These are phyloP conservation scores for Catharus ustulatus DNA, from an alignment of 2,797 vertebrate genomes.

Conservation along the genomic window DNA sequence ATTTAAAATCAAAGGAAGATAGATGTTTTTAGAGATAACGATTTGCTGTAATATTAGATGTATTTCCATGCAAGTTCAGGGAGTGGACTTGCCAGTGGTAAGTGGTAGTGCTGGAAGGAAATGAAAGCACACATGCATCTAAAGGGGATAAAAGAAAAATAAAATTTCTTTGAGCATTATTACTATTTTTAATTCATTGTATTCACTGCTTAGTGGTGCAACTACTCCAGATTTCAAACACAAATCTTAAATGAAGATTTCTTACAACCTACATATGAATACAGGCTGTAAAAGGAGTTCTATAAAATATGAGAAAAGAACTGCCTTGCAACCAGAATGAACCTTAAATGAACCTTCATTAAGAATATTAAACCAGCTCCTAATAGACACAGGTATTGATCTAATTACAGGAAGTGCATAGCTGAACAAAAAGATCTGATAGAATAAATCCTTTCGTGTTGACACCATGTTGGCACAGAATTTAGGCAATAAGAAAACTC, in stretches of 20 bases:
- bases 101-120: background rate
- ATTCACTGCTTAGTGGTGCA: background rate
- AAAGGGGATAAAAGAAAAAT: background rate
- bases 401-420: constrained; percentile 49
- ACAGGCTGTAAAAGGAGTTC: background rate
- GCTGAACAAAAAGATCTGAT: background rate
- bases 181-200: background rate
- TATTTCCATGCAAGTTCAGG: background rate
- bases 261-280: background rate
- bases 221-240: background rate
- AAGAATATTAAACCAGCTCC: constrained; percentile 36
- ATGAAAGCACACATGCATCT: background rate
- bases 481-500: background rate
- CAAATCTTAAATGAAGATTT: background rate
- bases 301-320: background rate
- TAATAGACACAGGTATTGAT: constrained; percentile 54
- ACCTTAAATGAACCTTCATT: constrained; percentile 54
- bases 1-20: background rate
- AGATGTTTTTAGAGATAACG: background rate
- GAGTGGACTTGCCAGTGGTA: background rate
- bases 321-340: background rate
- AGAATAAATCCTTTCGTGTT: constrained; percentile 32
- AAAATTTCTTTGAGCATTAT: background rate
- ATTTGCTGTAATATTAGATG: background rate
- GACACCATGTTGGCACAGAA: constrained; percentile 16